Base-by-base conservation (phyloP, 2,113 vertebrate genomes). In the Mus musculus region DNA sequence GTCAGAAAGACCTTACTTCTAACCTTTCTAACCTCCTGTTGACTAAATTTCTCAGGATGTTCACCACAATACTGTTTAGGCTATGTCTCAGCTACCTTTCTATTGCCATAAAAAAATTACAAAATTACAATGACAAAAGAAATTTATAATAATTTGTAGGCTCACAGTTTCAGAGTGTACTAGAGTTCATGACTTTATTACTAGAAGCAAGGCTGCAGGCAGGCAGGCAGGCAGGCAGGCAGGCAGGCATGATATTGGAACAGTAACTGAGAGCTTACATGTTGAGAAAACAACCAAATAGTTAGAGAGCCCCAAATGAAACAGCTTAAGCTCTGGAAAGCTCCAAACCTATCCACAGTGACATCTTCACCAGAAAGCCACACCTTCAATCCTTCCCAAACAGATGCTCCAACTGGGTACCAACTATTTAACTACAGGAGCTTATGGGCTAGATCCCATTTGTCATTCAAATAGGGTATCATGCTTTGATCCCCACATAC, bases 41-140 rank as follows among this genome's bases (percentile, higher is more conserved):
- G 4, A 54, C 19, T 30, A 52, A 52, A 65, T 28, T 9, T 5
- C 5, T 75, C 33, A 52, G 39, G 3, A 39, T 39, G 13, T 33
- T 16, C 1, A 8, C 1, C 1, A 2, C 3, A 52, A 7, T 13
- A 7, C 9, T 26, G 4, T 75, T 36, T 52, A n/a, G 14, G 1
- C 1, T 7, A 81, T 39, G 54, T n/a, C 36, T 81, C n/a, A 59
- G 10, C 20, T 59, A 59, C 20, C 3, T 28, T 84, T 14, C 13
- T 28, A 28, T 9, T 63, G 42, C 17, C 7, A 42, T 39, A 28
- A 39, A 39, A 39, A 42, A 84, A 63, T 26, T 84, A 82, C 12
- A 84, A 84, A 84, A 42, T 28, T 63, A 59, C 7, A 63, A 63
- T 42, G 24, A 63, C 22, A 1, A 84, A 61, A 63, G 39, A 3